A percentile compares a stretch with the other conserved stretches of the same genome.
phyloP scores from a whole-genome alignment of 2,113 vertebrate species.

The Phocoena sinus region DNA sequence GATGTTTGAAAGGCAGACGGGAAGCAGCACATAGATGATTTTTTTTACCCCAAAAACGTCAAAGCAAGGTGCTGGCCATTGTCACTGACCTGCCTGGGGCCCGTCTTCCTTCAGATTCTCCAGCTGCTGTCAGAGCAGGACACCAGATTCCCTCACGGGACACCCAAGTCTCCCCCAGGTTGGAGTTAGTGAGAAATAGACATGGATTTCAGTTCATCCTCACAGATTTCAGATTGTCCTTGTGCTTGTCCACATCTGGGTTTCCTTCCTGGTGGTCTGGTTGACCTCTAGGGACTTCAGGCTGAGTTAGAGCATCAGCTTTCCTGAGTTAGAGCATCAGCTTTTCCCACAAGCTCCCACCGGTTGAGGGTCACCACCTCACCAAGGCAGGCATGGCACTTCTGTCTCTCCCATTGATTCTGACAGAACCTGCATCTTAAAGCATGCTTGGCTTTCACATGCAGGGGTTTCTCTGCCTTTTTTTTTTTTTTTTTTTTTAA shows the following conservation, averaged over 20 bases:
- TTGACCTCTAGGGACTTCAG: background rate
- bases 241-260: background rate
- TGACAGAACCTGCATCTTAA: background rate
- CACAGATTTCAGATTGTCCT: background rate
- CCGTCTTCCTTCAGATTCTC: background rate
- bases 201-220: background rate
- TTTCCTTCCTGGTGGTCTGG: background rate
- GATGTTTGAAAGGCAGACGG: background rate
- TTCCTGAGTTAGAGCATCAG: background rate
- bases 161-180: background rate
- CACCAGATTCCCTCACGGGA: background rate
- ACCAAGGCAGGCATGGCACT: fast-evolving
- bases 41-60: background rate
- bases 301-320: background rate
- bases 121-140: background rate
- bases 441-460: background rate
- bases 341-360: background rate
- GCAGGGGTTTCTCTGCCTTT: background rate
- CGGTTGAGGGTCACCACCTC: too few relatives aligned
- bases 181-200: background rate
- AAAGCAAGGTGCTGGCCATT: background rate
- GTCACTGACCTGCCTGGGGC: background rate
- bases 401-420: background rate
- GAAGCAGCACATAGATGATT: background rate
- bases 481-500: background rate